These are phyloP conservation scores for Nettapus auritus DNA, from an alignment of 2,113 vertebrate species.

Conservation along the genomic window DNA sequence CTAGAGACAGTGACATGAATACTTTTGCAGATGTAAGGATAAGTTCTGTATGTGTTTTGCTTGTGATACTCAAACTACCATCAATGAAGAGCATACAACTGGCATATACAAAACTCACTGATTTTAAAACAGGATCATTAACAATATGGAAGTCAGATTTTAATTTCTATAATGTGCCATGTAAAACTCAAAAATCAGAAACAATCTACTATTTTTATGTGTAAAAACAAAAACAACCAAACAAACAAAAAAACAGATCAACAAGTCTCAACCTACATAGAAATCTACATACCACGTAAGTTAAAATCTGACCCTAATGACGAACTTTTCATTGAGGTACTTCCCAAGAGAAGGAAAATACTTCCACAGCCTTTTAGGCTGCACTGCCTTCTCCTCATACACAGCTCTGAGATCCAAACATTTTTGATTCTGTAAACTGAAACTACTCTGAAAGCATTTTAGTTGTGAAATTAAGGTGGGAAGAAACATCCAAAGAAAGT, in stretches of 20 bases:
- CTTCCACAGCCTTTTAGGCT: not conserved
- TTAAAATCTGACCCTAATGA: not conserved
- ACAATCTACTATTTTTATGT: not conserved
- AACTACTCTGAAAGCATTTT: not conserved
- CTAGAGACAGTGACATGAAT: not conserved
- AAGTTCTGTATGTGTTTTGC: not conserved
- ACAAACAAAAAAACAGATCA: not conserved
- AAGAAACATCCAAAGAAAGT: not conserved
- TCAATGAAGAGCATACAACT: not conserved
- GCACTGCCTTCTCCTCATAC: not conserved
- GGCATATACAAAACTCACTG: not conserved
- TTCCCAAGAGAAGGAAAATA: not conserved
- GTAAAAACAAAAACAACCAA: not conserved
- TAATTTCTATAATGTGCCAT: not conserved
- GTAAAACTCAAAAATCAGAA: not conserved
- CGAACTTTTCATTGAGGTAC: not conserved
- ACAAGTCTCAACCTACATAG: not conserved
- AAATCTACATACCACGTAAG: not conserved
- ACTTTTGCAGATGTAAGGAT: not conserved
- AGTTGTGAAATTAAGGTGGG: not conserved
- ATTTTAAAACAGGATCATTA: not conserved
- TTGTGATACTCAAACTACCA: not conserved
- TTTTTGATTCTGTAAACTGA: not conserved
- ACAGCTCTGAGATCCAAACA: not conserved
- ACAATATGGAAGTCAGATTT: not conserved